Base-by-base conservation (phyloP, 2,113 vertebrate genomes). In the Falcunculus frontatus region DNA sequence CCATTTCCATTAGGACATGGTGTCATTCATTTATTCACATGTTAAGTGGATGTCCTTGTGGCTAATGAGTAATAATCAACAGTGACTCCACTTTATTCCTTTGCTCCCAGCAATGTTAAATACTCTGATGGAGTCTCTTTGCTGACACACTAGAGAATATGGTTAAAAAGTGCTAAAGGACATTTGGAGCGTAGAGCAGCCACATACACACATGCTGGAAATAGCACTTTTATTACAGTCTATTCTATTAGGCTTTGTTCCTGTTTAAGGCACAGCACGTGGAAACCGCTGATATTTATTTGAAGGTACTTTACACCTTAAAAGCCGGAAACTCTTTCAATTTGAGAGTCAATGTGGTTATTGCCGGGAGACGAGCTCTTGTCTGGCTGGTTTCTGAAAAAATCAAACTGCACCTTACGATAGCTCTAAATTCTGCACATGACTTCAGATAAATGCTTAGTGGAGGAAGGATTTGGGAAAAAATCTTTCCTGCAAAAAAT, bases 51-150 rank as follows among this genome's bases (percentile, higher is more conserved):
- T 98, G 98, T 98, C 98, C 98, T 98, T 98, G 98, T 96, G 98
- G 97, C 98, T 99, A 98, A 98, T 99, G 98, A 98, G 98, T 97
- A 98, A 98, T 98, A 98, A 98, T 99, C 98, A 99, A 98, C 98
- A 98, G 92, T 97, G 97, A 98, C 98, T 98, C 98, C 96, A 98
- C 98, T 98, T 98, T 98, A 98, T 98, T 98, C 97, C 97, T 98
- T 96, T 95, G 97, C 98, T 98, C 96, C 97, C 94, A 96, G 98
- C 98, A 95, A 98, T 98, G 98, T 98, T 98, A 98, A 98, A 98
- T 97, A 98, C 97, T 96, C 96, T 97, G 95, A 96, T 87, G 95
- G 95, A 97, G 94, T 94, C 96, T 97, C 97, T 96, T 96, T 97
- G 96, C 97, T 96, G 95, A 96, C 97, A 97, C 97, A 97, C 97